These are phyloP conservation scores for Pipistrellus kuhlii DNA, from an alignment of 2,797 vertebrate genomes.

Conservation along the genomic window DNA sequence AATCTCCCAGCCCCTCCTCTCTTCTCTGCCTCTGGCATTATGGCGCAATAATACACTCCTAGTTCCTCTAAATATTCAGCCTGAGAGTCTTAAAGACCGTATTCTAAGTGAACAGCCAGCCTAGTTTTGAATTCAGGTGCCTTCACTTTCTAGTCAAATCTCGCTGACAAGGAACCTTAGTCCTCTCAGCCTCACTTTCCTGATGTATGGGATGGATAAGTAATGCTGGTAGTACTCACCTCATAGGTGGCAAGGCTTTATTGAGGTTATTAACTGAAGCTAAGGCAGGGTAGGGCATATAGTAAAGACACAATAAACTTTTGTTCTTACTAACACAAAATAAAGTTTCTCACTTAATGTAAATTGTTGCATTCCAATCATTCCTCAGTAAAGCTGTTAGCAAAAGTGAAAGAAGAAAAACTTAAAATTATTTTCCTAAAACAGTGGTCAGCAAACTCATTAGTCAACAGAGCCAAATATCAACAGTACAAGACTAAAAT, in stretches of 20 bases:
- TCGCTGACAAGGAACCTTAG: background rate
- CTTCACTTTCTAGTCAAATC: background rate
- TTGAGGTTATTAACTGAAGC: background rate
- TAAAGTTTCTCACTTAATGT: background rate
- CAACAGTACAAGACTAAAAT: too few relatives aligned
- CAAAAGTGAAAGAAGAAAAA: background rate
- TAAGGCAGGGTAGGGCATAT: background rate
- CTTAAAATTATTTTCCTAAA: background rate
- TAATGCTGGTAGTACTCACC: background rate
- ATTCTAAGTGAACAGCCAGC: background rate
- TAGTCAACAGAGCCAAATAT: too few relatives aligned
- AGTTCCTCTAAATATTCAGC: background rate
- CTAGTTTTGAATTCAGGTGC: background rate
- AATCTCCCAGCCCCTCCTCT: background rate
- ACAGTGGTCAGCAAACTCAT: too few relatives aligned
- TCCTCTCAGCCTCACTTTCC: slow-evolving; percentile 12
- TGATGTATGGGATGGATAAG: background rate
- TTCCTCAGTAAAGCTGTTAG: background rate
- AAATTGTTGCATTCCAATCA: background rate
- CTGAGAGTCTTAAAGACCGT: background rate
- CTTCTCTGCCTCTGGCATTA: background rate
- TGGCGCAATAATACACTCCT: background rate
- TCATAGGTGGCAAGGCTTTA: background rate
- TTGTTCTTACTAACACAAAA: background rate
- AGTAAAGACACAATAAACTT: background rate